Evolutionary conservation across 2,888 invertebrate species (phyloP), one percentile per base, ranked within the genome.

Genomic region (Drosophila aldrichi): DNA sequence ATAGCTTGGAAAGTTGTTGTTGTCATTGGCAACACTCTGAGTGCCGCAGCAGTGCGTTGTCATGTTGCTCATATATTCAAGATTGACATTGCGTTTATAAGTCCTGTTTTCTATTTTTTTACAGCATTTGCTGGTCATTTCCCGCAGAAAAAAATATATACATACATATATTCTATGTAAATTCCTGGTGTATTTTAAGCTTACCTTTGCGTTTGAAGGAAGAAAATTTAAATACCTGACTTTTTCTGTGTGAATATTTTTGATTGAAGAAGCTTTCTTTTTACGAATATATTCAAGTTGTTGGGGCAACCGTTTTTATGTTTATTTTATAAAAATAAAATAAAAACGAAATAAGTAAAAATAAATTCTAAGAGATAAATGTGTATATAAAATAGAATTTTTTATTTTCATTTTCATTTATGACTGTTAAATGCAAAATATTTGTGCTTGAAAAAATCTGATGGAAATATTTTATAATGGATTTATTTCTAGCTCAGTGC

Each of bases 11-110:
- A 32, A 51, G 29, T 10, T 54, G 43, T 46, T 74, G 51, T 62
- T 66, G 63, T 41, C 67, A 68, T 63, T 65, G 77, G 58, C 69
- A 76, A 59, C 64, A 63, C 40, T 56, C 59, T 16, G 44, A 20
- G 59, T 25, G 49, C 29, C 48, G 34, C 64, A 44, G 40, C 51
- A 71, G 46, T 66, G 76, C 76, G 57, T 72, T 46, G 63, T 67
- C 72, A 68, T 76, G 77, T 55, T 55, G 49, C 44, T 55, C 51
- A 64, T 34, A 65, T 65, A 65, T 59, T 48, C 56, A 60, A 54
- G 69, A 77, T 62, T 69, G 48, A 59, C 56, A 43, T 46, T 49
- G 38, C 25, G 18, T 60, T 49, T 44, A 18, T 40, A 51, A 51
- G 14, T 36, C 4, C 5, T 16, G 16, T 9, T 38, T 38, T 40